Evolutionary conservation across 92 coral and sea anemone species (phyloP), one percentile per base, ranked within the genome.

Genomic region (Porites rus): DNA sequence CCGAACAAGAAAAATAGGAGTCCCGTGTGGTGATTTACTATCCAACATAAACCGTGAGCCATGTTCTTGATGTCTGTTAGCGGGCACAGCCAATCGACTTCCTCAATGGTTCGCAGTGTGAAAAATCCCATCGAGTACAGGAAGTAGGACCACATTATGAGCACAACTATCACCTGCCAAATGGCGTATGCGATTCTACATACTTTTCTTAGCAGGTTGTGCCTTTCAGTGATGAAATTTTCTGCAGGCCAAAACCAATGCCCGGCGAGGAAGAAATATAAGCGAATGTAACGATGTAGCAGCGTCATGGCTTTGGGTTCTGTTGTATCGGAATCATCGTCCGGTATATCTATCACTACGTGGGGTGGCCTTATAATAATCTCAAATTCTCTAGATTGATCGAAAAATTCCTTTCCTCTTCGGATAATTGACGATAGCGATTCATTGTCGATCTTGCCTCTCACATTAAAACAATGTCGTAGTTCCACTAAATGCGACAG

Each of bases 51-150:
- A 0, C 78, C 83, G 22, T 72, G 51, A 8, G 65, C 61, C 64
- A 86, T 79, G 85, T 86, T 86, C 63, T 86, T 86, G 19, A 86
- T 78, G 75, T 86, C 85, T 2, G 90, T 79, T 4, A 86, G 83
- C 46, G 85, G 83, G 28, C 90, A 86, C 43, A 86, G 8, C 85
- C 85, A 86, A 58, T 86, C 79, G 51, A 79, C 69, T 65, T 86
- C 83, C 21, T 60, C 12, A 11, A 86, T 17, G 7, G 90, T 86
- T 25, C 85, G 77, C 74, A 50, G 5, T 12, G n/a, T 10, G 1
- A 70, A 10, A 60, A 86, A 62, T 8, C 90, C 90, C 90, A 86
- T 86, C 54, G 90, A 74, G 78, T 86, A 86, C 2, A 54, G 50
- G 18, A 86, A 86, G 38, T 69, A 86, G 52, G 50, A 72, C 90